These are phyloP conservation scores for Orientallactaga bullata DNA, from an alignment of 2,113 vertebrate genomes.

Conservation along the genomic window DNA sequence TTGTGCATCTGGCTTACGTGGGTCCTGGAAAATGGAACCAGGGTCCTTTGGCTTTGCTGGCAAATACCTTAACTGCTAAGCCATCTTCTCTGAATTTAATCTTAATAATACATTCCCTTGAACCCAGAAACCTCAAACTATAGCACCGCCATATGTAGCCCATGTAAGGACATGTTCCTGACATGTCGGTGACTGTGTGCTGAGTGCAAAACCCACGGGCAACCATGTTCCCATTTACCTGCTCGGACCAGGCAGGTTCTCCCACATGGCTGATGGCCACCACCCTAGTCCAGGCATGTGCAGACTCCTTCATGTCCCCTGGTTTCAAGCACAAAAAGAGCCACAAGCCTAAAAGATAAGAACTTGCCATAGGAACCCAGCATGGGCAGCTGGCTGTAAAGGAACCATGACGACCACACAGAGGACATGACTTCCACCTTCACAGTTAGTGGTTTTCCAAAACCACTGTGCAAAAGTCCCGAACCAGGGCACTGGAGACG, in stretches of 20 bases:
- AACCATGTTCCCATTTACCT: rapidly evolving
- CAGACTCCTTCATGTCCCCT: background rate
- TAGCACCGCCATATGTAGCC: no score
- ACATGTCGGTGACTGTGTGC: rapidly evolving
- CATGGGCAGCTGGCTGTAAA: rapidly evolving
- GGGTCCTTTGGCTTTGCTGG: no score
- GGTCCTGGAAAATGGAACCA: no score
- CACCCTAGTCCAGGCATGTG: rapidly evolving
- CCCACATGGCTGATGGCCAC: rapidly evolving
- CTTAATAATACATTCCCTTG: background rate
- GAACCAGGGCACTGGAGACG: no score
- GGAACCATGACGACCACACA: background rate
- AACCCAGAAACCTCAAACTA: background rate
- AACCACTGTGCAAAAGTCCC: rapidly evolving
- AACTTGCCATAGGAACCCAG: background rate
- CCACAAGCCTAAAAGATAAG: background rate
- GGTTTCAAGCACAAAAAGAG: background rate
- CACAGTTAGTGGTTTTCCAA: background rate
- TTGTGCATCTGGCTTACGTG: no score
- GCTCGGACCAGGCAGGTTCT: rapidly evolving
- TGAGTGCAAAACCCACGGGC: rapidly evolving
- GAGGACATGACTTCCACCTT: rapidly evolving
- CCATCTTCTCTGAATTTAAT: background rate
- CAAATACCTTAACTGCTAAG: no score
- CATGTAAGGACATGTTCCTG: rapidly evolving